phyloP scores from a whole-genome alignment of 2,113 vertebrate genomes.

The Anarrhichthys ocellatus region DNA sequence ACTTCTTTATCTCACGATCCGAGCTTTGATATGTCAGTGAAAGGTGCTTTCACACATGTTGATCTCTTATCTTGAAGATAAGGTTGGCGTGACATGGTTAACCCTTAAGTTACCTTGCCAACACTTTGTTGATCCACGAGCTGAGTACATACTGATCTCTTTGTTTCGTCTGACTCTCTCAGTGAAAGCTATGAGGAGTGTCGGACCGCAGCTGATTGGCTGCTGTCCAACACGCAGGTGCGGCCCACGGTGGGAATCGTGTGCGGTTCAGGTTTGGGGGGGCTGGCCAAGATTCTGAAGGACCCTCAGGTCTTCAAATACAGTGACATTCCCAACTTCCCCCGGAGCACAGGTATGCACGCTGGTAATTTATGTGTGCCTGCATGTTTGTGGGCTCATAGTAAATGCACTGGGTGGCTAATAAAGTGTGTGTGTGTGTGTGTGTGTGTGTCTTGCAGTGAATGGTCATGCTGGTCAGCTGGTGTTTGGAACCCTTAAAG shows the following conservation, averaged over 20 bases:
- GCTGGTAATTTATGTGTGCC: neutral
- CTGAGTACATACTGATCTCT: neutral
- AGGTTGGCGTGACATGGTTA: no score
- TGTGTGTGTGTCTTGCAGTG: constrained; percentile 79
- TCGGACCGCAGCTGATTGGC: constrained; percentile 85
- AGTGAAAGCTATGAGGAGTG: constrained; percentile 85
- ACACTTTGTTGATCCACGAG: neutral
- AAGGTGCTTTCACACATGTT: no score
- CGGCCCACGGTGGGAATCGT: constrained; percentile 88
- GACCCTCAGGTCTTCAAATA: constrained; percentile 84
- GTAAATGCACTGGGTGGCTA: neutral
- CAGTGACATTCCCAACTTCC: constrained; percentile 90
- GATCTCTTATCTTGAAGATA: no score
- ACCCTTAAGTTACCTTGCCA: no score
- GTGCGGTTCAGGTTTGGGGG: constrained; percentile 90
- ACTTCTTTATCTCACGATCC: no score
- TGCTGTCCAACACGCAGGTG: constrained; percentile 77
- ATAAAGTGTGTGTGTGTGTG: constrained; percentile 24
- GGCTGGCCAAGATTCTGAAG: constrained; percentile 84
- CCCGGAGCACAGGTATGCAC: constrained; percentile 82
- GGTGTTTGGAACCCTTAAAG: constrained; percentile 91
- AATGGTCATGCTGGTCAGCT: constrained; percentile 88
- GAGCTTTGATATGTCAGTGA: no score
- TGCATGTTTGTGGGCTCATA: neutral
- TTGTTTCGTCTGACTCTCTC: neutral